phyloP scores from a whole-genome alignment of 2,113 vertebrate species.

The Calyptommatus sinebrachiatus region DNA sequence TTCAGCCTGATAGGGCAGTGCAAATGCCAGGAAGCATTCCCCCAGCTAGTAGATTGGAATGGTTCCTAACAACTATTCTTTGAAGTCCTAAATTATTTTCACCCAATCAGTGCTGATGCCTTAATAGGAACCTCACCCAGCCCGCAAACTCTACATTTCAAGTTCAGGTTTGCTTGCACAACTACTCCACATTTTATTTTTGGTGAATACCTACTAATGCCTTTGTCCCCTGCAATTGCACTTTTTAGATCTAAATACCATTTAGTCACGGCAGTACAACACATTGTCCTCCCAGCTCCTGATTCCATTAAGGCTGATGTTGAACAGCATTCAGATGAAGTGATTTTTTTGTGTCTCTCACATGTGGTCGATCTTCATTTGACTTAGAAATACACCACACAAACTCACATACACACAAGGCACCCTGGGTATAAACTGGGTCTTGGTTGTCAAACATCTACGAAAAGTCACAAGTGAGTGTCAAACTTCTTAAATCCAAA shows the following conservation, averaged over 20 bases:
- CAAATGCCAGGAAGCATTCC: too few relatives aligned
- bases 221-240: not conserved
- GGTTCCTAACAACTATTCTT: too few relatives aligned
- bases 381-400: conserved; percentile 64
- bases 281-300: accelerated
- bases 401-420: conserved; percentile 61
- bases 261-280: conserved; percentile 22
- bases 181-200: not conserved
- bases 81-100: too few relatives aligned
- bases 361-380: conserved; percentile 37
- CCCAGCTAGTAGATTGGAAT: too few relatives aligned
- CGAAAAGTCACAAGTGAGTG: conserved; percentile 56
- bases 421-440: conserved; percentile 74
- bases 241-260: not conserved
- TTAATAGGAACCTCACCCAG: not conserved
- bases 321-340: conserved; percentile 50
- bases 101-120: not conserved
- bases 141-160: too few relatives aligned
- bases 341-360: conserved; percentile 47
- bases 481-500: conserved; percentile 52
- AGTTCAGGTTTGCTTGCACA: not conserved
- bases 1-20: too few relatives aligned
- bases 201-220: not conserved
- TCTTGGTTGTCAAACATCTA: conserved; percentile 61
- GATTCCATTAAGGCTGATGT: conserved; percentile 27